Evolutionary conservation across 2,797 vertebrate species (phyloP).

Genomic region (Scomberomorus guttatus): DNA sequence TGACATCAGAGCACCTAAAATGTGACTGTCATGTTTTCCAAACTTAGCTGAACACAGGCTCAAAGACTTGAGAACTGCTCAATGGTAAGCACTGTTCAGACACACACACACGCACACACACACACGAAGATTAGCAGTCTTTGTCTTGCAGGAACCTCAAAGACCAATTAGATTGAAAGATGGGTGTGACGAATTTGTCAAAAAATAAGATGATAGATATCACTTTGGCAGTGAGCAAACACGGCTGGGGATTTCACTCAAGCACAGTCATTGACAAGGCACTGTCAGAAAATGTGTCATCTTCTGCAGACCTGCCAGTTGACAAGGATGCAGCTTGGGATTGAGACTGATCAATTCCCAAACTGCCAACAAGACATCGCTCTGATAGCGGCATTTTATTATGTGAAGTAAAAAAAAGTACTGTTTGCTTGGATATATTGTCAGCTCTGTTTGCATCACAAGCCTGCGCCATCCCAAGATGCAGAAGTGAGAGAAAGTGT

Average conservation of each 20-base stretch:
- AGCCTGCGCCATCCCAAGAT: constrained; percentile 50
- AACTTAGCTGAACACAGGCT: constrained; percentile 73
- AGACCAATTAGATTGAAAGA: constrained; percentile 83
- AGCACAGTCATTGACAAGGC: constrained; percentile 77
- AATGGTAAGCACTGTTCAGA: constrained; percentile 64
- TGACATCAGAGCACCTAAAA: constrained; percentile 85
- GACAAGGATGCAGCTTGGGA: constrained; percentile 77
- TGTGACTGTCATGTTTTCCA: constrained; percentile 86
- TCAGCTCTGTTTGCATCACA: constrained; percentile 69
- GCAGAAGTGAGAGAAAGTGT: constrained; percentile 22
- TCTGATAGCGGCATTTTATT: constrained; percentile 75
- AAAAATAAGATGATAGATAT: constrained; percentile 80
- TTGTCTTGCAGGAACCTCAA: constrained; percentile 80
- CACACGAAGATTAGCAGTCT: constrained; percentile 76
- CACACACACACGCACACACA: constrained; percentile 28
- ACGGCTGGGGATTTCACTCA: constrained; percentile 81
- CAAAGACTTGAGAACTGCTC: constrained; percentile 73
- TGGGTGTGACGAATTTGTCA: constrained; percentile 78
- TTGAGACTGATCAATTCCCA: constrained; percentile 83
- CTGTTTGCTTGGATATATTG: constrained; percentile 64
- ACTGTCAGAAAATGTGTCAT: constrained; percentile 81
- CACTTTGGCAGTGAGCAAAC: constrained; percentile 71
- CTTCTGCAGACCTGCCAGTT: constrained; percentile 80
- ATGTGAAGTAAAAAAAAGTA: constrained; percentile 61
- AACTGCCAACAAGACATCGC: constrained; percentile 73